These are phyloP conservation scores for Micoletzkya japonica DNA, from an alignment of 2,888 invertebrate species.

Conservation along the genomic window DNA sequence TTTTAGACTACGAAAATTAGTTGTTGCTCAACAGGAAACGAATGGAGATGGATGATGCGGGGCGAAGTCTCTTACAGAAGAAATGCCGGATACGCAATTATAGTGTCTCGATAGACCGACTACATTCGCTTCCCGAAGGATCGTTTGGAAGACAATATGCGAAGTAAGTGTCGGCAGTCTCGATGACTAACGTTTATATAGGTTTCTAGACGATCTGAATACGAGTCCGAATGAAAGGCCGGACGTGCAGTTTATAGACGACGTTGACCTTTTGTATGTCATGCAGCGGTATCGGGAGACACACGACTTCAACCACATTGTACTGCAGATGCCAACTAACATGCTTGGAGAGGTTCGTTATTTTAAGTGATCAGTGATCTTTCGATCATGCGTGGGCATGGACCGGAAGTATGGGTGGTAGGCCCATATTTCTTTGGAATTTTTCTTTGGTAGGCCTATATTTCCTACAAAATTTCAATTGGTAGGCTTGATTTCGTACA, in stretches of 20 bases:
- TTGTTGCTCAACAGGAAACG: constrained; percentile 66
- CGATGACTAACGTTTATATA: constrained; percentile 24
- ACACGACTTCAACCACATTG: constrained; percentile 90
- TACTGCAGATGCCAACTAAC: constrained; percentile 88
- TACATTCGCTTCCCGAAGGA: constrained; percentile 77
- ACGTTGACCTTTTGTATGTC: constrained; percentile 86
- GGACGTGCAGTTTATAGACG: constrained; percentile 86
- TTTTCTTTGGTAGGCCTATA: no score
- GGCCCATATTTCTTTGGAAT: no score
- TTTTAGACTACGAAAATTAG: neutral
- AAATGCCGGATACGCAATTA: constrained; percentile 84
- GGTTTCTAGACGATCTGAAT: constrained; percentile 69
- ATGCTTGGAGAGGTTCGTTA: constrained; percentile 75
- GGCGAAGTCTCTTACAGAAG: constrained; percentile 75
- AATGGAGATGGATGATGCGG: constrained; percentile 81
- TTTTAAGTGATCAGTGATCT: neutral
- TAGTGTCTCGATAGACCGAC: constrained; percentile 77
- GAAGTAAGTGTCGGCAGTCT: constrained; percentile 65
- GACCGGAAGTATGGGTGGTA: no score
- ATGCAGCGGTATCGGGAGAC: constrained; percentile 88
- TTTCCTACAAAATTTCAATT: no score
- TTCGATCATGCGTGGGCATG: neutral
- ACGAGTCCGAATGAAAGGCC: constrained; percentile 90
- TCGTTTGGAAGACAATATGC: constrained; percentile 85
- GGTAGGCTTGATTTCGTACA: no score